Evolutionary conservation across 2,797 vertebrate species (phyloP).

Genomic region (Crocidura indochinensis): DNA sequence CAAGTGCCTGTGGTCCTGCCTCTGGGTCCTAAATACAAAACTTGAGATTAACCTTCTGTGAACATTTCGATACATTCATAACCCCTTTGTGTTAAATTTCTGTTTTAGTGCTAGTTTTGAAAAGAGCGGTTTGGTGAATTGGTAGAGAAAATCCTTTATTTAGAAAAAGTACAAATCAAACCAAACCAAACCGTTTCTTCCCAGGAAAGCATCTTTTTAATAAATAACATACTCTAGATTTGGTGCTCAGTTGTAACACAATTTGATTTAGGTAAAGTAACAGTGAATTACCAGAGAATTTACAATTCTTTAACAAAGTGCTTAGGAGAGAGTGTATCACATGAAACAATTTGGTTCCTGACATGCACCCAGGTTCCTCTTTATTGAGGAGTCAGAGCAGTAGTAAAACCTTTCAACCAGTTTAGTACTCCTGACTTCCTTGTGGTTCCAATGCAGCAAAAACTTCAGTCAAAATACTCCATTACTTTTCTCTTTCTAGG

Average conservation of each 20-base stretch:
- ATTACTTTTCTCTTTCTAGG: conserved; percentile 46
- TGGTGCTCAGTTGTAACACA: not conserved
- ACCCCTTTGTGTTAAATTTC: conserved; percentile 32
- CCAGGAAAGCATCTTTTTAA: not conserved
- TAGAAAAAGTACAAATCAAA: too few species aligned
- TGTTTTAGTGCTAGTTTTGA: conserved; percentile 24
- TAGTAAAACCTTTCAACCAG: not conserved
- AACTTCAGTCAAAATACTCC: conserved; percentile 7
- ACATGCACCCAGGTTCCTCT: not conserved
- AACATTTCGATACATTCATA: conserved; percentile 10
- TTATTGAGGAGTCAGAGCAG: conserved; percentile 18
- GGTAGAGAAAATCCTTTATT: not conserved
- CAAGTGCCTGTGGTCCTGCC: too few species aligned
- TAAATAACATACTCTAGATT: not conserved
- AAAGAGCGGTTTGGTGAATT: not conserved
- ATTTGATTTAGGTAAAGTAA: conserved; percentile 24
- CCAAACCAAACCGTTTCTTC: too few species aligned
- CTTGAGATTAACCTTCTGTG: conserved; percentile 9
- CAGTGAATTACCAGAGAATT: not conserved
- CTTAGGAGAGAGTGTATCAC: not conserved
- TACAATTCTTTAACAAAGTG: not conserved
- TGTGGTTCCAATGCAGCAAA: not conserved
- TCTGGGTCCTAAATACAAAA: not conserved
- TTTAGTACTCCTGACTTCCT: not conserved
- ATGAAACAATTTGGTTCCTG: not conserved